These are phyloP conservation scores for Nemapogon koenigi DNA, from an alignment of 2,888 invertebrate genomes.

Conservation along the genomic window DNA sequence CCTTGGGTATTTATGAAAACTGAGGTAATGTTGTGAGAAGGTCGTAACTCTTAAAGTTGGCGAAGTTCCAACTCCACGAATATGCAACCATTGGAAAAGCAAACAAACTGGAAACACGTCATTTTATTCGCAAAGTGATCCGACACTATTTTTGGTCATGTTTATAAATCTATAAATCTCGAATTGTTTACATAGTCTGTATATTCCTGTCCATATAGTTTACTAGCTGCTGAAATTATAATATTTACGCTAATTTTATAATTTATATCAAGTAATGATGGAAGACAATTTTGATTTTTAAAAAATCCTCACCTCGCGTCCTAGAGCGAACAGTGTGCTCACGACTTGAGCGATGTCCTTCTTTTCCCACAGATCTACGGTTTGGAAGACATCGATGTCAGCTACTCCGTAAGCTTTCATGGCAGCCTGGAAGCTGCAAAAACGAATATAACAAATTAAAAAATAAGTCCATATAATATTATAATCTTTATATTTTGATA, in stretches of 20 bases:
- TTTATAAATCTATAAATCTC: slow-evolving; percentile 16
- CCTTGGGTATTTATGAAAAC: slow-evolving; percentile 58
- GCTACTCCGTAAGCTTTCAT: slow-evolving; percentile 87
- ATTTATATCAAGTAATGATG: not conserved
- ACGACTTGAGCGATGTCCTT: slow-evolving; percentile 88
- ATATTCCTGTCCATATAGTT: too few relatives aligned
- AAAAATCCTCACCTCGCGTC: slow-evolving; percentile 81
- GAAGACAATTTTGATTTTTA: not conserved
- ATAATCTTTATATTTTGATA: too few relatives aligned
- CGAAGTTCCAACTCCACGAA: slow-evolving; percentile 39
- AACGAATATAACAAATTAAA: too few relatives aligned
- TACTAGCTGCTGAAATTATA: too few relatives aligned
- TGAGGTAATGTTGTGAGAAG: slow-evolving; percentile 53
- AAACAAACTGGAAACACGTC: slow-evolving; percentile 41
- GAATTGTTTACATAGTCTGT: slow-evolving; percentile 8
- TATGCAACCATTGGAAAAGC: slow-evolving; percentile 36
- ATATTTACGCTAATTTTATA: too few relatives aligned
- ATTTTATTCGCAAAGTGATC: slow-evolving; percentile 25
- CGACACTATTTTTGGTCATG: slow-evolving; percentile 22
- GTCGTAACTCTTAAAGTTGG: slow-evolving; percentile 54
- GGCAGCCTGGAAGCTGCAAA: slow-evolving; percentile 79
- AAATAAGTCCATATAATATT: too few relatives aligned
- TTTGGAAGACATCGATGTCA: slow-evolving; percentile 94
- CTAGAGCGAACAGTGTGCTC: slow-evolving; percentile 84
- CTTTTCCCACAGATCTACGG: slow-evolving; percentile 95